These are phyloP conservation scores for Myzus persicae DNA, from an alignment of 1,140 invertebrate genomes.

Conservation along the genomic window DNA sequence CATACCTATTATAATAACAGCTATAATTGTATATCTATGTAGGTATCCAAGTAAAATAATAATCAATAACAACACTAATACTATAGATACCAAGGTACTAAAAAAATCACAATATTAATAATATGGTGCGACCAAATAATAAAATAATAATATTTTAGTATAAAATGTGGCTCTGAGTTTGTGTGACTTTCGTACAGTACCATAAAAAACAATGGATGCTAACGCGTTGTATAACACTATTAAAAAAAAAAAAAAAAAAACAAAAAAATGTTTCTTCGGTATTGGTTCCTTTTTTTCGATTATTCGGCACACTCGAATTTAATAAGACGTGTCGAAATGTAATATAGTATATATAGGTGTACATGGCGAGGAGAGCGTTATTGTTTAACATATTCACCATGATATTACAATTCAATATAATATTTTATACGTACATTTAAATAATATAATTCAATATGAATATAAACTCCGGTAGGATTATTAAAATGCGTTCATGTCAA, in stretches of 20 bases:
- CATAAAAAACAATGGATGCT: constrained; percentile 5
- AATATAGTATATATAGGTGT: background rate
- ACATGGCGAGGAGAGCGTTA: background rate
- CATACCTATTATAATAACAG: no score
- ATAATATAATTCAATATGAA: constrained; percentile 21
- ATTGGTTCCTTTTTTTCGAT: background rate
- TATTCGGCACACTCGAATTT: constrained; percentile 38
- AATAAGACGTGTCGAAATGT: background rate
- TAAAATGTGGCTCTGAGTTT: background rate
- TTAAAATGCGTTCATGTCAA: background rate
- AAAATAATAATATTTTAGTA: background rate
- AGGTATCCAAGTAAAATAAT: background rate
- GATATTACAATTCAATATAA: constrained; percentile 38
- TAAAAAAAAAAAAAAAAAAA: background rate
- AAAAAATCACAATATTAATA: background rate
- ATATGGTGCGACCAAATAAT: background rate
- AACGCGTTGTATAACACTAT: constrained; percentile 21
- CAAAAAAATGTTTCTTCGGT: background rate
- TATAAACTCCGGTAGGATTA: background rate
- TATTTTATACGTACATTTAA: constrained; percentile 38
- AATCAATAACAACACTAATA: background rate
- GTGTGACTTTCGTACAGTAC: background rate
- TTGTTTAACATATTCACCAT: constrained; percentile 36
- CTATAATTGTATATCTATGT: background rate
- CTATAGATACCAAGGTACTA: no score